Base-by-base conservation (phyloP, 1,140 invertebrate genomes). In the Branchinecta lindahli region DNA sequence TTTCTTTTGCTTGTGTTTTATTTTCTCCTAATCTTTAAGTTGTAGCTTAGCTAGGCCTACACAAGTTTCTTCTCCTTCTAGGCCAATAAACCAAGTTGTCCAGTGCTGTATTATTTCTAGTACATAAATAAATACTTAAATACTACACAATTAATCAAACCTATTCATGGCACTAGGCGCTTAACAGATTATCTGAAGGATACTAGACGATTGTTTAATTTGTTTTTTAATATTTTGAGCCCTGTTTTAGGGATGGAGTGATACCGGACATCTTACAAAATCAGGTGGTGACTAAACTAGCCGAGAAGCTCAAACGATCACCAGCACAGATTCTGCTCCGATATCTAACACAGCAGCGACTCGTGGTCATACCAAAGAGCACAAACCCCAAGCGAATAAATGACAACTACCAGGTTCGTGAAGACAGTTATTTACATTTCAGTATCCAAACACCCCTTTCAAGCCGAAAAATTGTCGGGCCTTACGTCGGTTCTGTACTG, bases 351-450 rank as follows among this genome's bases (percentile, higher is more conserved):
- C 86, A 92, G 77, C 81, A 84, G 68, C 86, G 85, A 9, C 80
- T 92, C 8, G 80, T 84, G 61, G 87, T 88, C 18, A 91, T 95
- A 76, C 91, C 91, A 66, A 95, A 94, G 80, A 92, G 89, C 76
- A 85, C 85, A 0, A 90, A 86, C 75, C 80, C 85, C 0, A 77
- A 83, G 8, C 83, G 91, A 74, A 81, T 94, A 0, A 84, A 84
- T 75, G 77, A 82, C 70, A 88, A 88, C 76, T 81, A 81, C 68
- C 46, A 75, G 33, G 75, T 75, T 69, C 0, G 46, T 18, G 61
- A 52, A 8, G 7, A 44, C 45, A 8, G n/a, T 33, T 10, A 69
- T 18, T 61, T 1, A n/a, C 46, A 9, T 21, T 9, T 21, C 20
- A 15, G 9, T 66, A 9, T 12, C 8, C 44, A 45, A 65, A 61